Base-by-base conservation (phyloP, 2,113 vertebrate genomes). In the Anarrhichthys ocellatus region DNA sequence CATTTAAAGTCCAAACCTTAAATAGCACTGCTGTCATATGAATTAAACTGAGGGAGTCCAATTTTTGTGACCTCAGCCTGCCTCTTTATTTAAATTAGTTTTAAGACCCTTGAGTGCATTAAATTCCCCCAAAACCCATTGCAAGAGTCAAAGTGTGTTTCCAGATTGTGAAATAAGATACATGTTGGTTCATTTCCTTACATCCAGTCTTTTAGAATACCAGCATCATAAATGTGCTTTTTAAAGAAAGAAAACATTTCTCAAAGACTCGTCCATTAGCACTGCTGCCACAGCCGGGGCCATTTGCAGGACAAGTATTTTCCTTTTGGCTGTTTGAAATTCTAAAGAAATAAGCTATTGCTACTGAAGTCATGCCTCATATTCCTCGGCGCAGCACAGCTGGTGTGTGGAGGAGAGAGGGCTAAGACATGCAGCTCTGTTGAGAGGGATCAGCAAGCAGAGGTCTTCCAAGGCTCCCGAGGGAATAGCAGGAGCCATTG, bases 381-480 rank as follows among this genome's bases (percentile, higher is more conserved):
- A 18, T 83, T 79, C 71, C 34, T 75, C 8, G 73, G 44, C 11
- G 40, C 44, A 20, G 34, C 63, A 15, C 40, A 61, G 73, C 18
- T 11, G 76, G 9, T 42, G 67, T 29, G 69, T 29, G 71, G 42
- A 56, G 29, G 59, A 66, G 52, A 71, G 68, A 38, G 22, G 76
- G 87, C 82, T 73, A 65, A 32, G 46, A 64, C 77, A 76, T 65
- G 81, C 38, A 44, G 76, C 52, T 78, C 63, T 50, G 81, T 83
- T 86, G 63, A 85, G 68, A 83, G 63, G 71, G 79, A 77, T 91
- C 81, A 72, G 72, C 80, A 27, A 27, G 71, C 59, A 38, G 67
- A 61, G 68, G 70, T 80, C 73, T 70, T 61, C 75, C 42, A 20
- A 40, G 69, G 36, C 76, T 73, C 85, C 52, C 22, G 4, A 1